A percentile compares a stretch with the other conserved stretches of the same genome.
Conservation (phyloP, 2,113 vertebrate species). For the Chloropsis hardwickii region DNA sequence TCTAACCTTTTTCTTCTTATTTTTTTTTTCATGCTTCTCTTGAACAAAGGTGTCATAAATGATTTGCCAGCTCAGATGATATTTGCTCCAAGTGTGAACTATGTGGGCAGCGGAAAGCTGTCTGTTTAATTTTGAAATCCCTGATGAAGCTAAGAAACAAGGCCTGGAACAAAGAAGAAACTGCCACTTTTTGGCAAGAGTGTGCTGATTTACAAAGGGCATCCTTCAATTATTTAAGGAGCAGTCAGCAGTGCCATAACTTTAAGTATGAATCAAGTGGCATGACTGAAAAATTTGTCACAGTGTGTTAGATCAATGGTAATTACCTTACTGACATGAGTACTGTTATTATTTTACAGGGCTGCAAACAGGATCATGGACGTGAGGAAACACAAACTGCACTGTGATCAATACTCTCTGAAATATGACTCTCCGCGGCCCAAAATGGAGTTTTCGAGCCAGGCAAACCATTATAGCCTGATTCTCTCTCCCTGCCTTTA, state of each 20-base stretch:
- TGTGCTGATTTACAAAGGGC: conserved; percentile 70
- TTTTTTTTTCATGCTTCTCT: neutral
- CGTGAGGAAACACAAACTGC: conserved; percentile 81
- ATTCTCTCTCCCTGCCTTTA: conserved; percentile 66
- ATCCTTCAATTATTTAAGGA: conserved; percentile 76
- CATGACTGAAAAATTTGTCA: conserved; percentile 88
- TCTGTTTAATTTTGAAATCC: conserved; percentile 69
- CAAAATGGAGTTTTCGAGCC: conserved; percentile 84
- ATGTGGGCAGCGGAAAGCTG: conserved; percentile 38
- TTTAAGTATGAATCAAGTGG: conserved; percentile 87
- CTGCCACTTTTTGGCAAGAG: conserved; percentile 59
- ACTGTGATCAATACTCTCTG: conserved; percentile 88
- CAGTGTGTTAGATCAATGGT: conserved; percentile 93
- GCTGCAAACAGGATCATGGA: conserved; percentile 90
- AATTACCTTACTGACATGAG: conserved; percentile 97
- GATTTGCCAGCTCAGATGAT: conserved; percentile 43
- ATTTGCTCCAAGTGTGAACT: conserved; percentile 23
- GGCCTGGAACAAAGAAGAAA: conserved; percentile 62
- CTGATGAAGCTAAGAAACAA: conserved; percentile 62
- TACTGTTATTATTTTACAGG: conserved; percentile 99
- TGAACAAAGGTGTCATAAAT: conserved; percentile 30
- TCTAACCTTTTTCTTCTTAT: neutral
- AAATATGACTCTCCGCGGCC: conserved; percentile 89
- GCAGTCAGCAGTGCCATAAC: conserved; percentile 73
- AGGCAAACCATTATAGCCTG: conserved; percentile 87